Evolutionary conservation across 2,888 invertebrate genomes (phyloP).

Genomic region (Ormyrus labotus): DNA sequence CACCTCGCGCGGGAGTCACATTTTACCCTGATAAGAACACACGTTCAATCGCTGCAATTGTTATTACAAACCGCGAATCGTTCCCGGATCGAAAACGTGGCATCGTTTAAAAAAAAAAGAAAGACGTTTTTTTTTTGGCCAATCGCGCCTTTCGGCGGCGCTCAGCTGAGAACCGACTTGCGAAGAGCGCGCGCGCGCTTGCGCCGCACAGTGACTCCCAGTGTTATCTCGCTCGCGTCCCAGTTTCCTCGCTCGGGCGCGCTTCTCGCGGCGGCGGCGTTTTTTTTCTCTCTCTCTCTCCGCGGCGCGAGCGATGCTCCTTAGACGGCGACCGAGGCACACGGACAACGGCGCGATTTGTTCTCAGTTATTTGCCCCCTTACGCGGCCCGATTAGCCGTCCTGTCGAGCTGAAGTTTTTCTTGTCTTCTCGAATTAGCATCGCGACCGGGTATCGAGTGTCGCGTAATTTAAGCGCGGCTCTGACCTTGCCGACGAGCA

Average conservation of each 20-base stretch:
- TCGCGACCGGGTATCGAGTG: neutral
- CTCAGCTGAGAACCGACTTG: too few relatives aligned
- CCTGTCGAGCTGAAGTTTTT: neutral
- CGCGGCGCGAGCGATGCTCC: constrained; percentile 5
- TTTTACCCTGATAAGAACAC: too few relatives aligned
- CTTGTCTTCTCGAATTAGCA: too few relatives aligned
- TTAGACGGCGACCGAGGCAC: neutral
- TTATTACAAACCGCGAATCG: too few relatives aligned
- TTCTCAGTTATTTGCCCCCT: constrained; percentile 17
- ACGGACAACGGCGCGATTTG: constrained; percentile 29
- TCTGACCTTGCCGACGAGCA: too few relatives aligned
- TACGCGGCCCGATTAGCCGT: constrained; percentile 6
- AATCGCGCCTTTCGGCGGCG: too few relatives aligned
- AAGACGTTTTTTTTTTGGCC: too few relatives aligned
- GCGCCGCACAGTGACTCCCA: constrained; percentile 9
- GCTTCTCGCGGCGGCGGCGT: neutral
- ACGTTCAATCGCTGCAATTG: too few relatives aligned
- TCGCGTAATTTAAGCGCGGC: neutral
- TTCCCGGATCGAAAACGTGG: too few relatives aligned
- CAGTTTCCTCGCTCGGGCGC: constrained; percentile 38
- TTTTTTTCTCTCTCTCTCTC: constrained; percentile 7
- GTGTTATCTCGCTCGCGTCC: constrained; percentile 32
- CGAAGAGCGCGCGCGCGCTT: too few relatives aligned
- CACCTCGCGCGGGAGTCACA: too few relatives aligned
- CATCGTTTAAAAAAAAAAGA: too few relatives aligned